Percentiles rank a stretch among this genome's conserved stretches.
These are phyloP conservation scores for Brachynemurus nebulosus DNA, from an alignment of 2,888 invertebrate genomes.

Conservation along the genomic window DNA sequence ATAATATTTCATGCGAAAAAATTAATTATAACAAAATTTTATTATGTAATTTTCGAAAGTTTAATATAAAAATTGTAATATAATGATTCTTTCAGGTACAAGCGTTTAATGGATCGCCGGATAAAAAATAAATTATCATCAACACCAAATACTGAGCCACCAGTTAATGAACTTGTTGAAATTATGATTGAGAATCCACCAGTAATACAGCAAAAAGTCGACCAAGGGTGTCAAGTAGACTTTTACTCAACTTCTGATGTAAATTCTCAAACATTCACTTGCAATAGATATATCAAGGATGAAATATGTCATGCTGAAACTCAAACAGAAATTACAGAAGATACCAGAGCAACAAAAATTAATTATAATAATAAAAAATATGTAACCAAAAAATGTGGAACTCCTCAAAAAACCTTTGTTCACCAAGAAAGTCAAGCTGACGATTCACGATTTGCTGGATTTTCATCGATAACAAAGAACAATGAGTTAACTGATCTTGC, in stretches of 20 bases:
- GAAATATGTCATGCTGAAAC: conserved; percentile 12
- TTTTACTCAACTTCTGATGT: conserved; percentile 6
- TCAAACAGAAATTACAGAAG: conserved; percentile 12
- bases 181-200: conserved; percentile 7
- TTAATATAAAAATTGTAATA: not conserved
- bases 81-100: conserved; percentile 14
- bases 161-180: conserved; percentile 3
- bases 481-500: conserved; percentile 14
- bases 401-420: conserved; percentile 7
- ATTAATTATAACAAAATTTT: too few relatives aligned
- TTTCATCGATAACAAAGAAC: conserved; percentile 14
- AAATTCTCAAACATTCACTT: conserved; percentile 11
- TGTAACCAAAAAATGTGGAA: conserved; percentile 11
- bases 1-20: too few relatives aligned
- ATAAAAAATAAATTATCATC: conserved; percentile 2
- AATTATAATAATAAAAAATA: conserved; percentile 7
- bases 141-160: conserved; percentile 3
- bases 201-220: conserved; percentile 2
- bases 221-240: conserved; percentile 13
- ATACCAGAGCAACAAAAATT: conserved; percentile 3
- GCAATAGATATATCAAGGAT: conserved; percentile 11
- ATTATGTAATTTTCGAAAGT: too few relatives aligned
- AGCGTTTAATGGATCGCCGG: conserved; percentile 9
- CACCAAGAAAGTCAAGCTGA: conserved; percentile 8
- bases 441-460: conserved; percentile 11